Evolutionary conservation across 2,888 invertebrate species (phyloP).

Genomic region (Andricus curvator): DNA sequence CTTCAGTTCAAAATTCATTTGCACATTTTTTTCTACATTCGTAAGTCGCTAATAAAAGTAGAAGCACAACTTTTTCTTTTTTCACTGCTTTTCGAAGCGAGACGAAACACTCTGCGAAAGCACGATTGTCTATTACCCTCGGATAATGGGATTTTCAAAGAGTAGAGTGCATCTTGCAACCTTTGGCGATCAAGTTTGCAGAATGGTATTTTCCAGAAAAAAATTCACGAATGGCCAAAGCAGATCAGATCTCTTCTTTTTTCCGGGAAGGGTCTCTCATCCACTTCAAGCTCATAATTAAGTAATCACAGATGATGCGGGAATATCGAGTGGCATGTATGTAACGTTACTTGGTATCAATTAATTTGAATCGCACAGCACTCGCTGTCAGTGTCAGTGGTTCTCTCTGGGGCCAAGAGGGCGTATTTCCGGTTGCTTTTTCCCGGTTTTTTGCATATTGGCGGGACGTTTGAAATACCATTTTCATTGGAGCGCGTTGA

Average conservation of each 20-base stretch:
- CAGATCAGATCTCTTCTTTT: slow-evolving; percentile 7
- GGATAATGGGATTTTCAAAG: slow-evolving; percentile 64
- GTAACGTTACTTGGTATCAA: slow-evolving; percentile 34
- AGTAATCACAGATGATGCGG: slow-evolving; percentile 71
- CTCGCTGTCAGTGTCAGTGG: slow-evolving; percentile 34
- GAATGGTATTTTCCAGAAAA: not conserved
- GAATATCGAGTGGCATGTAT: slow-evolving; percentile 64
- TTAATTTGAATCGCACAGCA: slow-evolving; percentile 29
- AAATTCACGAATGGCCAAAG: slow-evolving; percentile 19
- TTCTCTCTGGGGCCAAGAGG: slow-evolving; percentile 32
- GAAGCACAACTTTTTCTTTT: slow-evolving; percentile 44
- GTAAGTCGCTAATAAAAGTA: not conserved
- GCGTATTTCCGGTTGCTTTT: slow-evolving; percentile 29
- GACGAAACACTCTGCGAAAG: slow-evolving; percentile 59
- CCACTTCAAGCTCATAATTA: slow-evolving; percentile 70
- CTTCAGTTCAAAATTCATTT: not conserved
- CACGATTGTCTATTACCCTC: slow-evolving; percentile 61
- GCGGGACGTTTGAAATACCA: slow-evolving; percentile 32
- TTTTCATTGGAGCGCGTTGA: slow-evolving; percentile 48
- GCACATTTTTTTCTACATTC: not conserved
- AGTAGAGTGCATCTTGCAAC: slow-evolving; percentile 59
- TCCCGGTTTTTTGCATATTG: slow-evolving; percentile 11
- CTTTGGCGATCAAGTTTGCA: slow-evolving; percentile 30
- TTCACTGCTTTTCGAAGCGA: not conserved
- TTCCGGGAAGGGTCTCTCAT: slow-evolving; percentile 10